Evolutionary conservation across 2,797 vertebrate genomes (phyloP), one percentile per base, ranked within the genome.

Genomic region (Oryzias sinensis): DNA sequence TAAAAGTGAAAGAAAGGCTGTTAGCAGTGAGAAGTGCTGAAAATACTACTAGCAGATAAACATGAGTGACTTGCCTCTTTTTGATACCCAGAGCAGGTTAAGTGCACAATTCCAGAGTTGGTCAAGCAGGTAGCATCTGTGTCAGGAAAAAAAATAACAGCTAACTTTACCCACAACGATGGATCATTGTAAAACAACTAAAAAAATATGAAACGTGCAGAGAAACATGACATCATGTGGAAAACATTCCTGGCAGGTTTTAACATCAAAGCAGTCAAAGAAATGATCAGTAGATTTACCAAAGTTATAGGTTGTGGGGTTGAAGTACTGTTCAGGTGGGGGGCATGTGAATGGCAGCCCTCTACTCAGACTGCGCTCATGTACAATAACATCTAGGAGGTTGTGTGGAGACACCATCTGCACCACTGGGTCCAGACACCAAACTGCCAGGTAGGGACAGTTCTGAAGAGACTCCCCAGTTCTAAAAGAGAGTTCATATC

Each of bases 311-410:
- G 92, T 94, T 71, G 94, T 96, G 69, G 97, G 94, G 70, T 93
- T 93, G 72, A 95, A 99, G 86, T 95, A 98, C 74, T 98, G 96
- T 72, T 99, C 96, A 14, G 95, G 95, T 47, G 95, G 95, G 58
- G 96, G 96, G 14, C 92, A 94, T 49, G 91, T 93, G 74, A 92
- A 91, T 70, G 94, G 93, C 72, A 95, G 71, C 4, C 94, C 95
- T 27, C 95, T 91, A 85, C 91, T 97, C 17, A 98, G 90, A 78
- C 94, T 98, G 66, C 94, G 92, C 51, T 97, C 96, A 1, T 94
- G 93, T 18, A 98, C 93, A 60, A 95, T 48, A 53, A 96, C 67
- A 79, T 98, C 96, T 88, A 97, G 80, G 68, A 98, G 86, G 47
- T 79, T 17, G 56, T 89, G 88, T 52, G 93, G 85, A 55, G 91